Conservation (phyloP, 2,113 vertebrate species). For the Talpa occidentalis region DNA sequence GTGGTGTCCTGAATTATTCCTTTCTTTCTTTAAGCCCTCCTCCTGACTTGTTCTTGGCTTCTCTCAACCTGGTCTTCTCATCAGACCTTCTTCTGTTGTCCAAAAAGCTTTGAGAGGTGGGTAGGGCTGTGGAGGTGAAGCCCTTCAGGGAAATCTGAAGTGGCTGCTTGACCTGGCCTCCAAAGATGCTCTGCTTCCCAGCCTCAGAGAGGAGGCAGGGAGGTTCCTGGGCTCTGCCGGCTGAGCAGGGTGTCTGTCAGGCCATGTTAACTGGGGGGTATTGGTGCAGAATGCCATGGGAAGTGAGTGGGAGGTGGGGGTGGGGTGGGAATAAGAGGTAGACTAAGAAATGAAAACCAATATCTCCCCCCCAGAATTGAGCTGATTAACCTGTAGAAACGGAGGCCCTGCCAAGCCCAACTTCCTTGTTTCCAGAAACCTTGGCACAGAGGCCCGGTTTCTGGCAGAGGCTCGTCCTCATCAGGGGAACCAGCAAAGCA, state of each 20-base stretch:
- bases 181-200: neutral
- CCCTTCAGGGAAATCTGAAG: neutral
- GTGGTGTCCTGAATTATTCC: slow-evolving; percentile 44
- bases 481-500: slow-evolving; percentile 63
- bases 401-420: slow-evolving; percentile 64
- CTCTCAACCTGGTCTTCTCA: neutral
- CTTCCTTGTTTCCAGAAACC: slow-evolving; percentile 77
- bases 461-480: slow-evolving; percentile 70
- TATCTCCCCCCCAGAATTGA: slow-evolving; percentile 47
- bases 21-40: neutral
- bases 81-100: neutral
- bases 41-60: neutral
- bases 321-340: neutral
- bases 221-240: neutral
- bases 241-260: neutral
- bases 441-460: slow-evolving; percentile 69
- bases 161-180: neutral
- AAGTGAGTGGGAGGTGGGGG: neutral
- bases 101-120: neutral
- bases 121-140: neutral
- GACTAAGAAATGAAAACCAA: neutral
- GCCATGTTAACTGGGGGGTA: neutral
- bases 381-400: slow-evolving; percentile 70
- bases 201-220: neutral
- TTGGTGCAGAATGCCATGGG: neutral